phyloP scores from a whole-genome alignment of 2,797 vertebrate genomes.

The Smutsia temminckii region DNA sequence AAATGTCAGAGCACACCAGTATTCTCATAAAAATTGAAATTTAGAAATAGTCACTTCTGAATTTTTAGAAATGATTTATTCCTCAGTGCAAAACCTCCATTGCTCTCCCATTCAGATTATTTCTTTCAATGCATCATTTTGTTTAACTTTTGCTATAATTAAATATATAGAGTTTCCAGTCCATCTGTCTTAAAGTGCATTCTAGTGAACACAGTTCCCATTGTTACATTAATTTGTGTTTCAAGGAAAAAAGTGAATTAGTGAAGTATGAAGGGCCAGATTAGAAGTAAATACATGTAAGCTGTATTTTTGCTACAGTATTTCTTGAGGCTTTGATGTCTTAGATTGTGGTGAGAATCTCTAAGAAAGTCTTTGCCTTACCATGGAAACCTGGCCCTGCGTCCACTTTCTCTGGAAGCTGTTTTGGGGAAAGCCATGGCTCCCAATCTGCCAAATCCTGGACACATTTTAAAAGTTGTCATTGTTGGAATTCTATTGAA shows the following conservation, averaged over 20 bases:
- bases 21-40: conserved; percentile 41
- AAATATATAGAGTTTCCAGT: neutral
- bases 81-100: neutral
- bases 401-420: neutral
- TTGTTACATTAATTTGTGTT: neutral
- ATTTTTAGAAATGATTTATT: neutral
- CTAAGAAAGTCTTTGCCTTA: neutral
- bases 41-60: neutral
- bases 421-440: neutral
- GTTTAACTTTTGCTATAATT: neutral
- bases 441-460: neutral
- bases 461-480: neutral
- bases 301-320: neutral
- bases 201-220: neutral
- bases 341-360: neutral
- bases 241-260: neutral
- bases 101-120: neutral
- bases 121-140: neutral
- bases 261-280: neutral
- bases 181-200: neutral
- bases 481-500: neutral
- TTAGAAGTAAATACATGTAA: neutral
- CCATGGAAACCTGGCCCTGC: neutral
- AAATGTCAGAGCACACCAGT: neutral
- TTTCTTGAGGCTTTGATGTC: neutral